Evolutionary conservation across 1,140 invertebrate species (phyloP), one percentile per base, ranked within the genome.

Genomic region (Mesaphorura yosii): DNA sequence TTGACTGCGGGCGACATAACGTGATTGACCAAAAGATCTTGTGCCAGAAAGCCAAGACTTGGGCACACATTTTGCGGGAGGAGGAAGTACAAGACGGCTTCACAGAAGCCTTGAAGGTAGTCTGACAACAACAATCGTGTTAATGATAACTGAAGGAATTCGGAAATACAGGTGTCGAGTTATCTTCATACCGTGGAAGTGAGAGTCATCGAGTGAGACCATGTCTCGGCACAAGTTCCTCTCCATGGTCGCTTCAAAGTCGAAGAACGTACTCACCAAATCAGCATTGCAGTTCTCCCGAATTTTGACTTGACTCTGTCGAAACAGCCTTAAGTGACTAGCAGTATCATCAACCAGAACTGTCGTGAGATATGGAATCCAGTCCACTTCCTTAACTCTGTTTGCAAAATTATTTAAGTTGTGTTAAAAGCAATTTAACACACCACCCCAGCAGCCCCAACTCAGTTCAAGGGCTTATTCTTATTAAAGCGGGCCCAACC

Each of bases 311-410:
- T 82, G 70, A 55, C 84, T 77, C 69, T 80, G 86, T 28, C 81
- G 69, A 65, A 86, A 93, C 15, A 93, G 69, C 60, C 86, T 76
- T 58, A 93, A 76, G 71, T 94, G 89, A 19, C 83, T 84, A 4
- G 87, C 88, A 55, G 88, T 79, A 73, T 92, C 88, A 70, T 94
- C 88, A 4, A 92, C 86, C 50, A 93, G 74, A 51, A 80, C 75
- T 28, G 85, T 86, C 23, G 88, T 89, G 46, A 93, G 74, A 60
- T 87, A 82, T 15, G 84, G 80, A 63, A 89, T 83, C 86, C 88
- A 91, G 71, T 92, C 86, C 3, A 90, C 79, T 66, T 84, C 78
- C 73, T 89, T 88, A 28, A 89, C 76, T 67, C 87, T 88, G 60
- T 5, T 15, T 42, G 14, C 12, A 22, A 42, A 42, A 17, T 42